Evolutionary conservation across 1,140 invertebrate genomes (phyloP), one percentile per base, ranked within the genome.

Genomic region (Zophobas morio): DNA sequence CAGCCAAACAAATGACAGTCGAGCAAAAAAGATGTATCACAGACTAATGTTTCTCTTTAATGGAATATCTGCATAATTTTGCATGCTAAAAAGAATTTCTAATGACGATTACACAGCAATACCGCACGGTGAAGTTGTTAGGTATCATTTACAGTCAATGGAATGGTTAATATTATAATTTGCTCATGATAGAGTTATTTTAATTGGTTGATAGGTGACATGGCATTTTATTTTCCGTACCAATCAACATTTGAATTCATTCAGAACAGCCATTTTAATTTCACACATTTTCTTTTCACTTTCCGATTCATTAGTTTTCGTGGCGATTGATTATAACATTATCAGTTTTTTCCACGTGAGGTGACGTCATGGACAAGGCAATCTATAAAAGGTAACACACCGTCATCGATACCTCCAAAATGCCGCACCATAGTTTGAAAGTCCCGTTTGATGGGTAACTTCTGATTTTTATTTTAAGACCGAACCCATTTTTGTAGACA

Each of bases 51-150:
- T 39, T 42, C 39, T 63, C 8, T 63, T 63, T 66, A 47, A 66
- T 42, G 60, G 39, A 66, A 66, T 66, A 40, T 36, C 60, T 66
- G 39, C 60, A 66, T 66, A 66, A 66, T 66, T 66, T 66, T 66
- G 33, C 60, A 66, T 66, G 42, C 20, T 40, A 66, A 66, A 35
- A 46, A 42, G 60, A 42, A 47, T 32, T 42, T 66, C 36, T 66
- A 66, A 66, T 66, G 37, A 32, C 60, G 39, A 40, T 63, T 63
- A 63, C 35, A n/a, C 35, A n/a, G 34, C 57, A 63, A 20, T 42
- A 66, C 8, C 20, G 60, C 37, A 66, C 60, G 20, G 0, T 1
- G 33, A 36, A 54, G 6, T 54, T 54, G 33, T 20, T 20, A 20
- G 3, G 56, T 60, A n/a, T 60, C 35, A 60, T 35, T 60, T 60